Evolutionary conservation across 2,113 vertebrate species (phyloP).

Genomic region (Misgurnus mizolepis): DNA sequence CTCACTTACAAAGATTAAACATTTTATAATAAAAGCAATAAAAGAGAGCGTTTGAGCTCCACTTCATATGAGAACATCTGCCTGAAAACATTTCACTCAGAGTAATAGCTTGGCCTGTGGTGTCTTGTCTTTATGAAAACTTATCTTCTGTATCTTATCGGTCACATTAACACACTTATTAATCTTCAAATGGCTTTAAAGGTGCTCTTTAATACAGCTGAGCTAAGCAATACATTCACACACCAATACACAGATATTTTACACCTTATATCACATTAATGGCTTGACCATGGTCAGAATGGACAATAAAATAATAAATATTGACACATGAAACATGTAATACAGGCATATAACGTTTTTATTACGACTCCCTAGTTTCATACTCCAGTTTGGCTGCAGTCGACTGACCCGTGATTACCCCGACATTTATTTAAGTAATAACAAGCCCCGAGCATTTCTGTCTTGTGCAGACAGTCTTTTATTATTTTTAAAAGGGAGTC

Average conservation of each 20-base stretch:
- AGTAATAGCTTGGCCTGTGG: conserved; percentile 11
- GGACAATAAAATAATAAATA: not conserved
- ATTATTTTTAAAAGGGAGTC: conserved; percentile 64
- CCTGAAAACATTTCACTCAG: not conserved
- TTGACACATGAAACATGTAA: not conserved
- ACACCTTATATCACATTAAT: no score
- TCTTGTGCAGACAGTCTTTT: conserved; percentile 38
- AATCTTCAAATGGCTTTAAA: conserved; percentile 1
- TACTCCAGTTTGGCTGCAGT: conserved; percentile 71
- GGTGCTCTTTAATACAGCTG: not conserved
- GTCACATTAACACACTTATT: not conserved
- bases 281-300: no score
- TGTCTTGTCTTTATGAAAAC: conserved; percentile 5
- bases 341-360: conserved; percentile 75
- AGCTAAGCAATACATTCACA: no score
- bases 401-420: conserved; percentile 78
- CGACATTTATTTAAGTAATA: conserved; percentile 89
- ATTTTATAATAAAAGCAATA: not conserved
- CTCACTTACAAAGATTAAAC: not conserved
- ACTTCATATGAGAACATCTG: not conserved
- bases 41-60: not conserved
- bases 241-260: no score
- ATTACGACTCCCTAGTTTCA: conserved; percentile 68
- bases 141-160: conserved; percentile 5
- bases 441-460: conserved; percentile 79